These are phyloP conservation scores for Ancistrus triradiatus DNA, from an alignment of 2,113 vertebrate genomes.

Conservation along the genomic window DNA sequence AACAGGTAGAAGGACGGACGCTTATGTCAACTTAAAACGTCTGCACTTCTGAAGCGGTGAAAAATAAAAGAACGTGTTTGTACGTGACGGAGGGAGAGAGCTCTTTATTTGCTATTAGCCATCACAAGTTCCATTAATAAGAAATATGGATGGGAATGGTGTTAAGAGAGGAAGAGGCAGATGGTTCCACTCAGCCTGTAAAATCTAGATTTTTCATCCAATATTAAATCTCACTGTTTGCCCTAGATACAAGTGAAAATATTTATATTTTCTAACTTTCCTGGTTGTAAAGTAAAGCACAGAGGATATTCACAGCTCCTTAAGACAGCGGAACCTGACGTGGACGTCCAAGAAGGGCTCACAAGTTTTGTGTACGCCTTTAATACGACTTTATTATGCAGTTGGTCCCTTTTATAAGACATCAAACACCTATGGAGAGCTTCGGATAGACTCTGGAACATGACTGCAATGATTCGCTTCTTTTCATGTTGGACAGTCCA, in stretches of 20 bases:
- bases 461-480: too few relatives aligned
- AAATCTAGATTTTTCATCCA: constrained; percentile 9
- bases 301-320: background rate
- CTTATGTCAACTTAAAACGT: constrained; percentile 58
- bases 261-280: background rate
- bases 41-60: constrained; percentile 38
- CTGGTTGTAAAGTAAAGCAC: background rate
- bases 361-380: too few relatives aligned
- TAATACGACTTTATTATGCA: too few relatives aligned
- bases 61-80: constrained; percentile 26
- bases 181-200: constrained; percentile 11
- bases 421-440: too few relatives aligned
- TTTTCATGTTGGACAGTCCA: too few relatives aligned
- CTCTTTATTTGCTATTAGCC: constrained; percentile 35
- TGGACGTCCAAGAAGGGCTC: too few relatives aligned
- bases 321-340: too few relatives aligned
- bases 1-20: constrained; percentile 55
- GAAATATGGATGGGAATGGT: constrained; percentile 26
- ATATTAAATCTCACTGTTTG: constrained; percentile 5
- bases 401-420: too few relatives aligned
- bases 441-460: too few relatives aligned
- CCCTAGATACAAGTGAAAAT: background rate
- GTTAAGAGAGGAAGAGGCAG: background rate
- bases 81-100: constrained; percentile 5
- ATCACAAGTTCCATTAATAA: constrained; percentile 37